Conservation (phyloP, 2,797 vertebrate genomes). For the Bradypodion ventrale region DNA sequence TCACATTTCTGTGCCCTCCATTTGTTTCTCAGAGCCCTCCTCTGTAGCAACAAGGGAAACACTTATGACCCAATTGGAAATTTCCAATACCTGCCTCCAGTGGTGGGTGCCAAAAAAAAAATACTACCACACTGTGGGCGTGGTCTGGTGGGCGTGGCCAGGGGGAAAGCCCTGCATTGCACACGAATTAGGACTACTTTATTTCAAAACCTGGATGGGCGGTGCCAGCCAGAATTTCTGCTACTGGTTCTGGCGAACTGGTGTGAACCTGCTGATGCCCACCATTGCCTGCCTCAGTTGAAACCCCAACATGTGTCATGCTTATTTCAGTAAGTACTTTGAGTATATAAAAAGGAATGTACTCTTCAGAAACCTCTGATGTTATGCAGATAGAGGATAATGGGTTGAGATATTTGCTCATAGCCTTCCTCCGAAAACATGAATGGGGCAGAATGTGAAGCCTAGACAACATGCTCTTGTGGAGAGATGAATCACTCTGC, state of each 20-base stretch:
- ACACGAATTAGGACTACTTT: no score
- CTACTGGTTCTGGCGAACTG: no score
- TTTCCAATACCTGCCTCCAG: background rate
- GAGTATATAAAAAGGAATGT: background rate
- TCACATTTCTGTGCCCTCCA: background rate
- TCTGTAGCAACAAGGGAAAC: background rate
- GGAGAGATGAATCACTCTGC: background rate
- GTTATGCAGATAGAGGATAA: background rate
- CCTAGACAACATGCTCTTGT: background rate
- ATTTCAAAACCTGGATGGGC: no score
- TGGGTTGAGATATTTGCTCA: background rate
- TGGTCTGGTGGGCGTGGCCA: no score
- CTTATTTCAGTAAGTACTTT: background rate
- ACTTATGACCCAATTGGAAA: background rate
- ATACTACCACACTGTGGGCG: no score
- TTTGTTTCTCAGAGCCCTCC: background rate
- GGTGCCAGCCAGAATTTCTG: no score
- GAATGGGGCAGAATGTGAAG: background rate
- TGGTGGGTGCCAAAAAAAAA: no score
- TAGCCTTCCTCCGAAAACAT: background rate
- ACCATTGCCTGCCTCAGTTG: background rate
- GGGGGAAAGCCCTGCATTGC: no score
- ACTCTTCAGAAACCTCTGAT: background rate
- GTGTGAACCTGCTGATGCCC: no score
- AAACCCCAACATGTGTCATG: background rate